Conservation (phyloP, 2,888 invertebrate genomes). For the Acronicta alni region DNA sequence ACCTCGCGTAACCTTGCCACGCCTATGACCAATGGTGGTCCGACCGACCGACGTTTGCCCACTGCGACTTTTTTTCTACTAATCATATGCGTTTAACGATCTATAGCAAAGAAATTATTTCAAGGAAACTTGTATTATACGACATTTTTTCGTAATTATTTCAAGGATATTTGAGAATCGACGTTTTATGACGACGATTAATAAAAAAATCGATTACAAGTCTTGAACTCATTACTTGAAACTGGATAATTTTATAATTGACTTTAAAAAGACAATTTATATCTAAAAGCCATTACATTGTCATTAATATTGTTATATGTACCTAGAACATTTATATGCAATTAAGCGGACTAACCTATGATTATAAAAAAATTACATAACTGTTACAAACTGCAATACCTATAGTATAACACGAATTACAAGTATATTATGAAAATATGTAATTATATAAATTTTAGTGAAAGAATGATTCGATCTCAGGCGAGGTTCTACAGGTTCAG, state of each 20-base stretch:
- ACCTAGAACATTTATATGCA: background rate
- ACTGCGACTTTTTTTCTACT: slow-evolving; percentile 13
- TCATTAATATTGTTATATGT: background rate
- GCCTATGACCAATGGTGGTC: slow-evolving; percentile 38
- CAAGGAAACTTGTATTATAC: background rate
- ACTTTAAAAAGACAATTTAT: background rate
- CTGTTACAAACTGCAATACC: background rate
- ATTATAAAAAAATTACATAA: background rate
- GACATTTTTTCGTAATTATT: background rate
- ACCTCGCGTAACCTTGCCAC: slow-evolving; percentile 20
- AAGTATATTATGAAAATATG: no score
- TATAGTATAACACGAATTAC: background rate
- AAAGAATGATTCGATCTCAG: no score
- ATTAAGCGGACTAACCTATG: background rate
- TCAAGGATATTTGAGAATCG: background rate
- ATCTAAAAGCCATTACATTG: background rate
- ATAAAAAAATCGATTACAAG: no score
- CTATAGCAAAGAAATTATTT: background rate
- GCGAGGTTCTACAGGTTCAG: no score
- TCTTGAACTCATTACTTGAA: no score
- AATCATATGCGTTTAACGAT: slow-evolving; percentile 3
- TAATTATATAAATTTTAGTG: no score
- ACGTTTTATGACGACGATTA: background rate
- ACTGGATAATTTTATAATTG: background rate
- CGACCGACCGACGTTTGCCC: background rate